Evolutionary conservation across 2,888 invertebrate species (phyloP).

Genomic region (Osedax frankpressi): DNA sequence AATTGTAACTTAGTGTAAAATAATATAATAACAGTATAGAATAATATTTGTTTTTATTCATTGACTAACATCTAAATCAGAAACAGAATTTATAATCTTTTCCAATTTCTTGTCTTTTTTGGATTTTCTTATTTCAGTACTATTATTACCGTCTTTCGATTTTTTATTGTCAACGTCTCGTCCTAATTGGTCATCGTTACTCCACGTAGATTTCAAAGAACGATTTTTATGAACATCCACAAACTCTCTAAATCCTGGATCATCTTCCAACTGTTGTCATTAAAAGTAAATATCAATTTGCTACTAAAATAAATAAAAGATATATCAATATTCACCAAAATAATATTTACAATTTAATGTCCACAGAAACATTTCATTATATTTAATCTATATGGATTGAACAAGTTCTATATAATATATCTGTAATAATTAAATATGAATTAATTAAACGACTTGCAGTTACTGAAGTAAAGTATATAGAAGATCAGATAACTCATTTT

Average conservation of each 20-base stretch:
- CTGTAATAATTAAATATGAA: too few species aligned
- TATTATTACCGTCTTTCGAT: neutral
- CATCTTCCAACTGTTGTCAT: constrained; percentile 50
- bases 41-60: too few species aligned
- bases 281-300: constrained; percentile 10
- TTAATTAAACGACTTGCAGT: too few species aligned
- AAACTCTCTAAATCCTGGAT: constrained; percentile 78
- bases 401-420: too few species aligned
- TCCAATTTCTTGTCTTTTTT: neutral
- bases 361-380: too few species aligned
- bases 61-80: constrained; percentile 16
- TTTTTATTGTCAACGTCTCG: neutral
- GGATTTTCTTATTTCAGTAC: neutral
- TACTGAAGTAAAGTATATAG: too few species aligned
- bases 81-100: neutral
- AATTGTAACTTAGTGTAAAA: too few species aligned
- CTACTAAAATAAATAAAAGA: neutral
- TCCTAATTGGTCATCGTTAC: constrained; percentile 48
- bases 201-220: constrained; percentile 48
- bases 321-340: constrained; percentile 2
- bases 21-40: too few species aligned
- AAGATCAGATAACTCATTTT: too few species aligned
- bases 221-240: constrained; percentile 64
- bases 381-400: too few species aligned
- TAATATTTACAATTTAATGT: constrained; percentile 6